Conservation (phyloP, 1,140 invertebrate genomes). For the Apocrypta bakeri region DNA sequence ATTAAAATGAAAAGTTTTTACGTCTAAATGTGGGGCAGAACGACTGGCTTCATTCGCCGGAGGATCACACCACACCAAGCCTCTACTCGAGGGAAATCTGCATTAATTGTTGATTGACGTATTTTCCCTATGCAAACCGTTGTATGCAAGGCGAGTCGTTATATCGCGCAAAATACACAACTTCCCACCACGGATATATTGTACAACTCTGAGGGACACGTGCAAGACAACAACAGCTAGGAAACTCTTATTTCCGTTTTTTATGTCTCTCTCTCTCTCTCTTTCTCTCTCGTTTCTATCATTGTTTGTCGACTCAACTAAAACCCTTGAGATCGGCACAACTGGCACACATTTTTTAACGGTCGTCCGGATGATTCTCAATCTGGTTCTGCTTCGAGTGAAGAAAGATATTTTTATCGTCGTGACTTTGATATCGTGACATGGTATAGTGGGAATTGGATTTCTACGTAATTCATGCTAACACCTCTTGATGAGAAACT, state of each 20-base stretch:
- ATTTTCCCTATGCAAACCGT: not conserved
- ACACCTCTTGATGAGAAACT: not conserved
- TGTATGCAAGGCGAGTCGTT: not conserved
- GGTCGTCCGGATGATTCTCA: no score
- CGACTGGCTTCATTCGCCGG: not conserved
- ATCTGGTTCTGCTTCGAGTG: not conserved
- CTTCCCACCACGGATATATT: not conserved
- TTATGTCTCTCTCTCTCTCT: no score
- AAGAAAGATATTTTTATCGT: not conserved
- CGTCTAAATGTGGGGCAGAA: not conserved
- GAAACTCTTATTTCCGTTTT: no score
- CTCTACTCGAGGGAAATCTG: conserved; percentile 24
- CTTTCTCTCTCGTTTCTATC: no score
- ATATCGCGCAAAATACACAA: not conserved
- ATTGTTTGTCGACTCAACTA: no score
- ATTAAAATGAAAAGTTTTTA: not conserved
- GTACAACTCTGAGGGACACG: not conserved
- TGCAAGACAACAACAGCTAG: no score
- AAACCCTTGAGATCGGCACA: no score
- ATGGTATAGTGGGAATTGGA: not conserved
- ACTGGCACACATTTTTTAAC: no score
- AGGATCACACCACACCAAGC: not conserved
- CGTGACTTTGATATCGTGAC: not conserved
- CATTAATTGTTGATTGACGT: conserved; percentile 16
- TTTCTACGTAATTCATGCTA: not conserved